Percentiles rank a stretch among this genome's conserved stretches.
Conservation (phyloP, 2,113 vertebrate genomes). For the Dinomys branickii region DNA sequence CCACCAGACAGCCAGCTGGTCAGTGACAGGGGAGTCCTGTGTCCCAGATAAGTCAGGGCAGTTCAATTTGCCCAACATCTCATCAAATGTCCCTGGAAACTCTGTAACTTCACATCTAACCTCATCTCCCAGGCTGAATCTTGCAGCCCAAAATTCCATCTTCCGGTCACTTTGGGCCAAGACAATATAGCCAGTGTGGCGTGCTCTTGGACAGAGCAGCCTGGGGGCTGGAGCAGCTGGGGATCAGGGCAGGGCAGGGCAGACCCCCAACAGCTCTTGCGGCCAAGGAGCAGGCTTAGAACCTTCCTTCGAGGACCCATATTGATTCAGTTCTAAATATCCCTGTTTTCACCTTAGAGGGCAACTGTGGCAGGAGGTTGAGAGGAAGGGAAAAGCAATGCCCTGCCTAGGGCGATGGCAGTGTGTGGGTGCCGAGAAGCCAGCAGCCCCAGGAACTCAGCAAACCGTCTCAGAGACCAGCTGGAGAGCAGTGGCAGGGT, state of each 20-base stretch:
- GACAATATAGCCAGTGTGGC: accelerated
- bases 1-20: background rate
- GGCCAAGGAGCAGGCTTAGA: background rate
- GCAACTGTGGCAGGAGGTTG: background rate
- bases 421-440: background rate
- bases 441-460: background rate
- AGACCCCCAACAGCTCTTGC: background rate
- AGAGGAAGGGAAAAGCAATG: background rate
- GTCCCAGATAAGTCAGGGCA: background rate
- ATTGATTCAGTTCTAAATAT: background rate
- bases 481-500: background rate
- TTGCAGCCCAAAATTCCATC: background rate
- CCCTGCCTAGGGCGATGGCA: background rate
- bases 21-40: accelerated
- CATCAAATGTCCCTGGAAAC: background rate
- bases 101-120: background rate
- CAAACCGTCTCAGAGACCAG: background rate
- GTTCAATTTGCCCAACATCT: background rate
- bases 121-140: background rate
- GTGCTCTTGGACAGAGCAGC: background rate
- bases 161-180: background rate
- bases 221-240: background rate
- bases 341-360: background rate
- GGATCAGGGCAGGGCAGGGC: background rate
- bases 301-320: background rate